A percentile compares a stretch with the other conserved stretches of the same genome.
Conservation (phyloP, 2,888 invertebrate genomes). For the Esperia sulphurella region DNA sequence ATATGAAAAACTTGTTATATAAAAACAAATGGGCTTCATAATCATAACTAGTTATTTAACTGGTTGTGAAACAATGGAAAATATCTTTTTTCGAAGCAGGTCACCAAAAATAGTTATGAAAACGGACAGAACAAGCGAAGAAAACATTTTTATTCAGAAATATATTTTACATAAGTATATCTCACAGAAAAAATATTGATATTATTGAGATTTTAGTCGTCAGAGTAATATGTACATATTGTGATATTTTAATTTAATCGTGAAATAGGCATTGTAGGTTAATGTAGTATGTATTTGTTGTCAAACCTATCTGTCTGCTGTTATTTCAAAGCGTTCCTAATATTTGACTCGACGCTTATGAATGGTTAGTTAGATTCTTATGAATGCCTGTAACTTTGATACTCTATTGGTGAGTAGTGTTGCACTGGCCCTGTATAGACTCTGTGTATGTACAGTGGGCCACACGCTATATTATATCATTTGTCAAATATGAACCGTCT, state of each 20-base stretch:
- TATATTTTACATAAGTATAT: constrained; percentile 29
- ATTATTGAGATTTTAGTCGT: constrained; percentile 57
- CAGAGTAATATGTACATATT: constrained; percentile 74
- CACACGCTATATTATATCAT: too few species aligned
- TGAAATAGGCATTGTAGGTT: constrained; percentile 65
- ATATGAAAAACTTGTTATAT: too few species aligned
- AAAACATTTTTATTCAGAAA: constrained; percentile 8
- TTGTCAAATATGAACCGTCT: too few species aligned
- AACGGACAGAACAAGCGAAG: too few species aligned
- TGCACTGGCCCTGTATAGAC: constrained; percentile 13
- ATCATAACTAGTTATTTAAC: too few species aligned
- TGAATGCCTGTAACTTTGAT: constrained; percentile 24
- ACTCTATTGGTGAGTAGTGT: constrained; percentile 24
- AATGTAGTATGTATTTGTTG: constrained; percentile 50
- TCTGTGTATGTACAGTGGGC: constrained; percentile 20
- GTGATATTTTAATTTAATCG: constrained; percentile 77
- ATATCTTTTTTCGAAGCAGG: too few species aligned
- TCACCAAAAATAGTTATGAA: too few species aligned
- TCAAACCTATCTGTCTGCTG: constrained; percentile 49
- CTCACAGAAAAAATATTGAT: constrained; percentile 46
- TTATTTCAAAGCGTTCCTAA: constrained; percentile 43
- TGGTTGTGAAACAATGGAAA: too few species aligned
- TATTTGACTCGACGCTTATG: constrained; percentile 32
- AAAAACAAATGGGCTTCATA: too few species aligned
- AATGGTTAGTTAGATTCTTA: constrained; percentile 23